phyloP scores from a whole-genome alignment of 2,797 vertebrate genomes.

The Semotilus atromaculatus region DNA sequence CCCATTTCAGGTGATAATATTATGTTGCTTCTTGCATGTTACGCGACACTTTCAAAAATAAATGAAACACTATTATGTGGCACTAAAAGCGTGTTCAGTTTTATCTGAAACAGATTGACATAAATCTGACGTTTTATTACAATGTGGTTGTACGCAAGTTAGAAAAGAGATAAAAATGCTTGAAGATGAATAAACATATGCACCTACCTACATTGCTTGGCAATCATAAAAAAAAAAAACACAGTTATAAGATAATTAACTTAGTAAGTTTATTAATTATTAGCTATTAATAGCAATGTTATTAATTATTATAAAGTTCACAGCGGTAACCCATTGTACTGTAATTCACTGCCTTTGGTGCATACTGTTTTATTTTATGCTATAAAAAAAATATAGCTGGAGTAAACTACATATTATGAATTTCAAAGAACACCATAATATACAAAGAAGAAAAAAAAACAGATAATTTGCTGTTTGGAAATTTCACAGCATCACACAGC shows the following conservation, averaged over 20 bases:
- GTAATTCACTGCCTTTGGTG: background rate
- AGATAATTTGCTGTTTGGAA: constrained; percentile 48
- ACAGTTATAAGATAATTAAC: background rate
- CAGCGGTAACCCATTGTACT: background rate
- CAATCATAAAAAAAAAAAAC: background rate
- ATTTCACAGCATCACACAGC: constrained; percentile 78
- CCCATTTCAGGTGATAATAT: background rate
- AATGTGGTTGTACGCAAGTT: background rate
- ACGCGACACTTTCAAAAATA: background rate
- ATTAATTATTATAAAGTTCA: background rate
- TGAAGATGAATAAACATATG: background rate
- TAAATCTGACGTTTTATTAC: background rate
- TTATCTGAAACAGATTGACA: background rate
- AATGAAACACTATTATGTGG: background rate
- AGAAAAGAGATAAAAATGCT: background rate
- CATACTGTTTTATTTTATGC: background rate
- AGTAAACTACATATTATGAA: background rate
- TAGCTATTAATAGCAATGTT: background rate
- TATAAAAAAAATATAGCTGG: background rate
- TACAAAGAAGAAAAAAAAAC: constrained; percentile 57
- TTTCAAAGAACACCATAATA: constrained; percentile 46
- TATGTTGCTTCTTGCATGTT: background rate
- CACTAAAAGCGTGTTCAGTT: background rate
- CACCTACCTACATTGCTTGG: background rate
- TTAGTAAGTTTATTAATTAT: background rate